Base-by-base conservation (phyloP, 2,113 vertebrate species). In the Columbina picui region DNA sequence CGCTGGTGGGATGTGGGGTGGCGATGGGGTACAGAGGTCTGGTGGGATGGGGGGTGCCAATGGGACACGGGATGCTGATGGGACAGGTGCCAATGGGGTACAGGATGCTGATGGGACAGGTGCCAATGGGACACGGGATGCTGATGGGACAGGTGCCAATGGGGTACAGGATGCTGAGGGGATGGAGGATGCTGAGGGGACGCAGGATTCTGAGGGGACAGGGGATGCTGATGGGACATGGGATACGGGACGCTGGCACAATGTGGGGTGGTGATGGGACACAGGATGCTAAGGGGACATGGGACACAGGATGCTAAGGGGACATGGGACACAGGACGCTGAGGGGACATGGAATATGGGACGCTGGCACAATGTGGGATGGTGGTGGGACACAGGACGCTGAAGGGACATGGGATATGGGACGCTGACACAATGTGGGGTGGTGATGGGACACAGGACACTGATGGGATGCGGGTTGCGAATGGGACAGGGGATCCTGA, bases 371-470 rank as follows among this genome's bases (percentile, higher is more conserved):
- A 8, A 43, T 8, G 17, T 17, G 43, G 57, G 57, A 60, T 59
- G n/a, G 14, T 1, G 6, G 5, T 1, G 21, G 59, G 27, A 5
- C 2, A 0, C 41, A 43, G 41, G 41, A 43, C 16, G 41, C 2
- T 3, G 5, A 1, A 4, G 27, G 27, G 55, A 27, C 6, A 2
- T 1, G 19, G 36, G 68, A 32, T 30, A 20, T 4, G 23, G 47
- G 47, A 9, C 23, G 47, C 12, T 43, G 41, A 43, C 41, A 43
- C 6, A 15, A 16, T 15, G 14, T 14, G 41, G 15, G 41, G 16
- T 43, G 14, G 14, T 43, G 41, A 43, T 14, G 41, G 41, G 41
- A 43, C 41, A 43, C 3, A 6, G 41, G 41, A 43, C 16, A 6
- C 41, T 49, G 22, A 49, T 6, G 10, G 47, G 22, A 49, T 25